Evolutionary conservation across 2,888 invertebrate genomes (phyloP), one percentile per base, ranked within the genome.

Genomic region (Celastrina argiolus): DNA sequence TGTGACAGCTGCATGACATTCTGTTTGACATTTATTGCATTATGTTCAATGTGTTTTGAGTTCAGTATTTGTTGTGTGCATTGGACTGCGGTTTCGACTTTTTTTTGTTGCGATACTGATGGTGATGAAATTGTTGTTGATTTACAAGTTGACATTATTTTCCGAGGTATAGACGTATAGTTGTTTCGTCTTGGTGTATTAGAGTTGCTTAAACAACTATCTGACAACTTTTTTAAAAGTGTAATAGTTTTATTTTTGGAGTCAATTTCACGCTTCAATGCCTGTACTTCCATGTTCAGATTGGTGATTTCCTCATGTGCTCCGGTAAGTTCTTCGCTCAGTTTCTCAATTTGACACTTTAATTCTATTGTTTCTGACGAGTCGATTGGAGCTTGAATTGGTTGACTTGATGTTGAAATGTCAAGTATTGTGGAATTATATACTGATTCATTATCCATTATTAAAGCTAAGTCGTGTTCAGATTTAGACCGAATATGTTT

Each of bases 381-480:
- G 12, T 56, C 56, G 18, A 26, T 16, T 14, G 8, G 18, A 12
- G 7, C 10, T 18, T n/a, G 10, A 26, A 56, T 7, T 18, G 22
- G 56, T 56, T 56, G 56, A 16, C 56, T 56, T 22, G 56, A 56
- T 10, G 56, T 22, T 14, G 56, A 56, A 16, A 56, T 56, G 16
- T 56, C 22, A 22, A 56, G 10, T 18, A 56, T 4, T n/a, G 56
- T 39, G 12, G 39, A 39, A 14, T 5, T 39, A 5, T 39, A 14
- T 5, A 39, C 14, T 39, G 39, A 39, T 39, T 39, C 39, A 39
- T 14, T 39, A 5, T 39, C 39, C 39, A 39, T 14, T 39, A 39
- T 5, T 5, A 14, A 39, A 14, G 5, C 39, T 39, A 39, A 14
- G 2, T 14, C 39, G 12, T 39, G 14, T 14, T 39, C 39, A 39